Base-by-base conservation (phyloP, 2,797 vertebrate species). In the Neostethus bicornis region DNA sequence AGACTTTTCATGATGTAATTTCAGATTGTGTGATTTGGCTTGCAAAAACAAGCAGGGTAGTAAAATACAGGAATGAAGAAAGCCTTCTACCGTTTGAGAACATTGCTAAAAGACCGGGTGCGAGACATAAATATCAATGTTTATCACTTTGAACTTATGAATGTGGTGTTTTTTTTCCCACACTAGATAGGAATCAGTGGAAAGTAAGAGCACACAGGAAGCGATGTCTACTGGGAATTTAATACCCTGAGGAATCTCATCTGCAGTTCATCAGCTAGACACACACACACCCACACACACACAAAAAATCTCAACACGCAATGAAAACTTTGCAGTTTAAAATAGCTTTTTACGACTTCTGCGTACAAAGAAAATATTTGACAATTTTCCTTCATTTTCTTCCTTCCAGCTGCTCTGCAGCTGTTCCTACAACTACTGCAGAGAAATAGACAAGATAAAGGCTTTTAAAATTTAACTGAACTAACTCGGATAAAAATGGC, bases 191-290 rank as follows among this genome's bases (percentile, higher is more conserved):
- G 64, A 61, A 61, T 83, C 73, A 72, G 66, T 62, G 46, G 65
- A 70, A 62, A 61, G 56, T 57, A 53, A 63, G 70, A 85, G 78
- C 75, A 63, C 80, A 91, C 86, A 90, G 90, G 89, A 92, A 91
- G 57, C 50, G 57, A 75, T 53, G 75, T 84, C 83, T 77, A 39
- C 77, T 85, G 86, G 88, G 90, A 91, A 89, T 83, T 66, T 75
- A 80, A 80, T 34, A 88, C 89, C 78, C 83, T 31, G 61, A 87
- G 86, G 89, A 86, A 90, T 90, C 85, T 84, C 81, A 88, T 90
- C 86, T 87, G 87, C 83, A 80, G 83, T 87, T 83, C 81, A 81
- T 86, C 80, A 84, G 57, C 51, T 69, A 79, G 61, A 82, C 31
- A n/a, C 7, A 51, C 41, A 37, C 41, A 53, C 56, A 55, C 47